These are phyloP conservation scores for Apamea crenata DNA, from an alignment of 2,888 invertebrate genomes.

Conservation along the genomic window DNA sequence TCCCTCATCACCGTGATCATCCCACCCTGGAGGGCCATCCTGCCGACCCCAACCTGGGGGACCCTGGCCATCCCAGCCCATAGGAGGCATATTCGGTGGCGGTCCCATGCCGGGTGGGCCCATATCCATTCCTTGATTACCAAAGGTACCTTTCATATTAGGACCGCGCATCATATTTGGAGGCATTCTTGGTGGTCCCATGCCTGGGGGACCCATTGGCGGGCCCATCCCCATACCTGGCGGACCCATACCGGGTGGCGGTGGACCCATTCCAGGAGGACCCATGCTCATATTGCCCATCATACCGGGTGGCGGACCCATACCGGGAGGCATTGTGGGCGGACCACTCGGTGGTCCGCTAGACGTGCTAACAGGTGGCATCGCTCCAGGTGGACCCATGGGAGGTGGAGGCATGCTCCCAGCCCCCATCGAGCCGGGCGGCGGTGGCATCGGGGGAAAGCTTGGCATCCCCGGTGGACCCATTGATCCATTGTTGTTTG, in stretches of 20 bases:
- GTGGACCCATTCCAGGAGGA: constrained; percentile 78
- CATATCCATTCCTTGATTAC: constrained; percentile 83
- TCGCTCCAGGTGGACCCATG: constrained; percentile 80
- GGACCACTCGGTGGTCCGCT: constrained; percentile 71
- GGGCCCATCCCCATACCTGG: constrained; percentile 79
- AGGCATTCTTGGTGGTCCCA: constrained; percentile 83
- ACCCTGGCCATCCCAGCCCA: constrained; percentile 84
- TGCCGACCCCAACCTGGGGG: constrained; percentile 78
- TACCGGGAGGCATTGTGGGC: constrained; percentile 69
- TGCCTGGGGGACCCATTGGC: constrained; percentile 79
- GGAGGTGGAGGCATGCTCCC: constrained; percentile 71
- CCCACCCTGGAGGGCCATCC: constrained; percentile 84
- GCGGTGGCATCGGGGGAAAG: constrained; percentile 82
- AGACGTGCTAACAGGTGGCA: constrained; percentile 77
- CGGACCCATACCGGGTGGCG: constrained; percentile 68
- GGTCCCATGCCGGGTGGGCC: constrained; percentile 87
- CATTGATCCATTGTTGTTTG: constrained; percentile 79
- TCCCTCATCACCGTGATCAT: constrained; percentile 83
- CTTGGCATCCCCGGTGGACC: constrained; percentile 80
- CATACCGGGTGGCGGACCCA: constrained; percentile 72
- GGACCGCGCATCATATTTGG: constrained; percentile 83
- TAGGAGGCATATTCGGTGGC: constrained; percentile 82
- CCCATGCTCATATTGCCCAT: constrained; percentile 76
- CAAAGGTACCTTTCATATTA: constrained; percentile 77
- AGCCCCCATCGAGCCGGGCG: constrained; percentile 78